Evolutionary conservation across 2,888 invertebrate genomes (phyloP).

Genomic region (Torymus auratus): DNA sequence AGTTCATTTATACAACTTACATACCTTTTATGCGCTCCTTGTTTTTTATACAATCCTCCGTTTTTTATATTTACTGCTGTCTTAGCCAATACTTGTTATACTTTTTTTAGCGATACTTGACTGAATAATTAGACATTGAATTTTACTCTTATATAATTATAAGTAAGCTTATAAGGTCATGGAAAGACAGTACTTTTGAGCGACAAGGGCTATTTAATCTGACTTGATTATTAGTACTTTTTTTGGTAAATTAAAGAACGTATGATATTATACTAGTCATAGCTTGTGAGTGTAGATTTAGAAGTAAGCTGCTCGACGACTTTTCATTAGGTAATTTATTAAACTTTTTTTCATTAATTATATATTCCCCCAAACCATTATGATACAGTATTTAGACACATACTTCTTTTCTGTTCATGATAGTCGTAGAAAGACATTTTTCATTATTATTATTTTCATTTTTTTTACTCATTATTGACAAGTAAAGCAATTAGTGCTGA

Average conservation of each 20-base stretch:
- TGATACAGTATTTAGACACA: constrained; percentile 48
- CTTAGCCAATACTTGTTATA: constrained; percentile 29
- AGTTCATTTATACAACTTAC: constrained; percentile 22
- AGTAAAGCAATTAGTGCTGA: constrained; percentile 59
- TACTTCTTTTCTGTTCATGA: constrained; percentile 49
- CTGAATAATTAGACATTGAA: constrained; percentile 39
- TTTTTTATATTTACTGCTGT: constrained; percentile 11
- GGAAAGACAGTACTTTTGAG: constrained; percentile 46
- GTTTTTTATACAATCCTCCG: constrained; percentile 8
- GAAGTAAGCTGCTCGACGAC: constrained; percentile 64
- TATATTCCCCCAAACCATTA: constrained; percentile 40
- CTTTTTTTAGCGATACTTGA: constrained; percentile 29
- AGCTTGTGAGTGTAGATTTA: constrained; percentile 58
- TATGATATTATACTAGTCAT: constrained; percentile 50
- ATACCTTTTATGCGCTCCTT: constrained; percentile 8
- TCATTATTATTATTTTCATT: constrained; percentile 36
- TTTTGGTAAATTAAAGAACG: constrained; percentile 48
- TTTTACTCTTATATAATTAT: constrained; percentile 43
- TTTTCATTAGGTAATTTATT: constrained; percentile 56
- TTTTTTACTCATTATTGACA: constrained; percentile 33
- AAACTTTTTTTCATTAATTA: constrained; percentile 42
- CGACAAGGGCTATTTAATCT: constrained; percentile 40
- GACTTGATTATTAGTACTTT: constrained; percentile 38
- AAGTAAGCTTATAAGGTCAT: constrained; percentile 49
- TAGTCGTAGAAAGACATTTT: constrained; percentile 51